Percentiles rank a stretch among this genome's conserved stretches.
These are phyloP conservation scores for Leucoraja ocellata DNA, from an alignment of 2,797 vertebrate genomes.

Conservation along the genomic window DNA sequence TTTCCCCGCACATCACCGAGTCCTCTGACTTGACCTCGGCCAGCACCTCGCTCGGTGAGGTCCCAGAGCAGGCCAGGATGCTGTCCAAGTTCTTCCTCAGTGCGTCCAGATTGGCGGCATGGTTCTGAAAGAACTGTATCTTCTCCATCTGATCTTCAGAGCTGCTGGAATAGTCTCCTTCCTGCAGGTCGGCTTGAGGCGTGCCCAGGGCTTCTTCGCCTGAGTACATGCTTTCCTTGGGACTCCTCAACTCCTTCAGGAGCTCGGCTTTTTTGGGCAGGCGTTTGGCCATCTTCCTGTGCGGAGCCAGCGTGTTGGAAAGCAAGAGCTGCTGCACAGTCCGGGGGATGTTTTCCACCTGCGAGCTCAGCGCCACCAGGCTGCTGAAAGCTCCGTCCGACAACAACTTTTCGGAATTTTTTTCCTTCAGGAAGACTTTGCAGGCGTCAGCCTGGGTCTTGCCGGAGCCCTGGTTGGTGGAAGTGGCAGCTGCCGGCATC, in stretches of 20 bases:
- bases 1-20: constrained; percentile 79
- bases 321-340: constrained; percentile 93
- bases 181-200: constrained; percentile 77
- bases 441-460: constrained; percentile 69
- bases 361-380: constrained; percentile 88
- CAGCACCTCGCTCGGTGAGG: constrained; percentile 84
- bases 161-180: constrained; percentile 85
- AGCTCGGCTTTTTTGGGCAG: constrained; percentile 69
- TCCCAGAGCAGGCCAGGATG: constrained; percentile 84
- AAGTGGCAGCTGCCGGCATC: constrained; percentile 72
- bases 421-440: constrained; percentile 79
- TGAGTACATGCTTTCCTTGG: constrained; percentile 74
- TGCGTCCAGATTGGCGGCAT: constrained; percentile 63
- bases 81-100: constrained; percentile 79
- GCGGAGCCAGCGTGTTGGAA: constrained; percentile 77
- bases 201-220: constrained; percentile 68
- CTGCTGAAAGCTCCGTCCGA: constrained; percentile 93
- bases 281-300: constrained; percentile 80
- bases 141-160: constrained; percentile 90
- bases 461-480: constrained; percentile 60
- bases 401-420: constrained; percentile 82
- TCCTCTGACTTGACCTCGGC: constrained; percentile 77
- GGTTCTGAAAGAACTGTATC: constrained; percentile 79
- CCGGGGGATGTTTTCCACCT: constrained; percentile 95
- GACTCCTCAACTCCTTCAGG: constrained; percentile 73